A percentile compares a stretch with the other conserved stretches of the same genome.
Conservation (phyloP, 2,113 vertebrate species). For the Corynorhinus townsendii region DNA sequence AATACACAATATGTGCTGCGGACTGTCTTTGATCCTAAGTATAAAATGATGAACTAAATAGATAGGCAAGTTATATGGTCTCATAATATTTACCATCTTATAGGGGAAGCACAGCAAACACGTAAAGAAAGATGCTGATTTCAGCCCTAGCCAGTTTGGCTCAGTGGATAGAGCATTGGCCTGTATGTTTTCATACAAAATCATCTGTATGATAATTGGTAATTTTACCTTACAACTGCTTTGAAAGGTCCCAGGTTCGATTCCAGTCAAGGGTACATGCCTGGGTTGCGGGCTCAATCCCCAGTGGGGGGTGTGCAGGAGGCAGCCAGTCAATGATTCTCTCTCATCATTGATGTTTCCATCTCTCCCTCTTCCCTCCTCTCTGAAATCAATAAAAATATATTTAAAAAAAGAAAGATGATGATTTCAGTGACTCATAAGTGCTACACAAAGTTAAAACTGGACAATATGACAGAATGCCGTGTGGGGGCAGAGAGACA, state of each 20-base stretch:
- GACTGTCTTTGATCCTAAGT: background rate
- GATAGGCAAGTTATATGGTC: background rate
- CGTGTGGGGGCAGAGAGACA: background rate
- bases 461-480: background rate
- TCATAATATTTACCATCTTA: background rate
- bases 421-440: background rate
- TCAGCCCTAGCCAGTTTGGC: background rate
- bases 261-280: no score
- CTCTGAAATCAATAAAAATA: no score
- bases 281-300: no score
- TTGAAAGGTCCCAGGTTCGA: background rate
- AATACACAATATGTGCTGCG: background rate
- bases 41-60: background rate
- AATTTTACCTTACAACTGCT: background rate
- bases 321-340: no score
- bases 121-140: background rate
- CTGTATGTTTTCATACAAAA: background rate
- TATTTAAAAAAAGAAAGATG: background rate
- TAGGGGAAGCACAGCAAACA: background rate
- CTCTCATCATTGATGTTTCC: no score
- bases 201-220: background rate
- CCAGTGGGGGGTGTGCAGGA: no score
- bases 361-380: no score
- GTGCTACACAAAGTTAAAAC: background rate
- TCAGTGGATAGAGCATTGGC: no score